phyloP scores from a whole-genome alignment of 1,140 invertebrate genomes.

The Drosophila sproati region DNA sequence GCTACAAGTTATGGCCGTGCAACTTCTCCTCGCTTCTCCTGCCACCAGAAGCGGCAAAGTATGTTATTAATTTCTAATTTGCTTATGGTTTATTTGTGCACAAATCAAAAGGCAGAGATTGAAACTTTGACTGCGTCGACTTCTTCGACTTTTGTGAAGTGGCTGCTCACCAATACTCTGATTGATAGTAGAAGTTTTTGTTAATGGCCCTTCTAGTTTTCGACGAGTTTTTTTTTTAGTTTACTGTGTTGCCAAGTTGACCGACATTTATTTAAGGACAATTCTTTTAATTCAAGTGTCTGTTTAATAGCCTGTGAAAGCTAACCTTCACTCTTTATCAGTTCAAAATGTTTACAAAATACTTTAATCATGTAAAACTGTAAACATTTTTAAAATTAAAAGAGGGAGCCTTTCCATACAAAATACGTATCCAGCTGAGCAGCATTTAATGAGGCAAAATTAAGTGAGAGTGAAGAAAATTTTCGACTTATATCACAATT shows the following conservation, averaged over 20 bases:
- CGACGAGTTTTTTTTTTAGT: constrained; percentile 11
- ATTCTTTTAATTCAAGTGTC: neutral
- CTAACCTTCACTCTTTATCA: neutral
- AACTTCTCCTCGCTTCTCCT: neutral
- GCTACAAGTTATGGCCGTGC: constrained; percentile 70
- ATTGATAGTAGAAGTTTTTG: constrained; percentile 17
- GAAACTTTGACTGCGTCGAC: constrained; percentile 58
- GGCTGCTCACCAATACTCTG: neutral
- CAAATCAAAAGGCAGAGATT: constrained; percentile 80
- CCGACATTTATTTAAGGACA: constrained; percentile 1
- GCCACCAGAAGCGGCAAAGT: constrained; percentile 70
- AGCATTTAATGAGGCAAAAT: too few species aligned
- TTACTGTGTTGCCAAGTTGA: constrained; percentile 33
- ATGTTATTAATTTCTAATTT: constrained; percentile 82
- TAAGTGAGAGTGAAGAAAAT: too few species aligned
- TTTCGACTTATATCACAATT: too few species aligned
- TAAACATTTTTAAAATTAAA: too few species aligned
- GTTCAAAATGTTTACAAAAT: too few species aligned
- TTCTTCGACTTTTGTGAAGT: neutral
- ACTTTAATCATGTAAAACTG: too few species aligned
- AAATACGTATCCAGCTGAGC: too few species aligned
- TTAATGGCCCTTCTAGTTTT: constrained; percentile 2
- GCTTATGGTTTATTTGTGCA: constrained; percentile 80
- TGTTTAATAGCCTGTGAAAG: neutral
- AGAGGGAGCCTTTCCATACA: too few species aligned